A percentile compares a stretch with the other conserved stretches of the same genome.
Conservation (phyloP, 2,113 vertebrate genomes). For the Setophaga petechia region DNA sequence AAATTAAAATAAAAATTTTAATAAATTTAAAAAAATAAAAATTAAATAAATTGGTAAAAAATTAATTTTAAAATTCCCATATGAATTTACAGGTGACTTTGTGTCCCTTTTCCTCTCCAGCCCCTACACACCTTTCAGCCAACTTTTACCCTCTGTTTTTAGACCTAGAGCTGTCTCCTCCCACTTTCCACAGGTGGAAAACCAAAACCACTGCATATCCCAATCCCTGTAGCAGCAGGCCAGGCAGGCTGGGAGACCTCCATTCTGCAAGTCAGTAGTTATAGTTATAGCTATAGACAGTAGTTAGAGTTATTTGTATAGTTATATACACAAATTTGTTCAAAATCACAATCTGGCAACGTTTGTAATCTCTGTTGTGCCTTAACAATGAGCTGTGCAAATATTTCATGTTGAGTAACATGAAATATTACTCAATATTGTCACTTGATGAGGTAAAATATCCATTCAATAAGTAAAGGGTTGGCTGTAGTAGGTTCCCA, state of each 20-base stretch:
- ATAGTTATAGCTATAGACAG: not conserved
- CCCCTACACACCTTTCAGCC: not conserved
- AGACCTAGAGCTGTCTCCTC: not conserved
- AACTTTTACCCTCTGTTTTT: not conserved
- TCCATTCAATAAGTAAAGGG: not conserved
- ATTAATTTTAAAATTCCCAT: no score
- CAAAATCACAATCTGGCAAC: not conserved
- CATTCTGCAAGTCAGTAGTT: not conserved
- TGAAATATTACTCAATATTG: no score
- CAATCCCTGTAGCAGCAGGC: not conserved
- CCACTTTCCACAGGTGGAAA: not conserved
- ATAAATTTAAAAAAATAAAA: no score
- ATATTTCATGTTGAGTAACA: not conserved
- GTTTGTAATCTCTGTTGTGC: not conserved
- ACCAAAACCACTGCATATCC: not conserved
- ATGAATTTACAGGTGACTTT: not conserved
- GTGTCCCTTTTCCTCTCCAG: not conserved
- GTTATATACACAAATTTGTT: not conserved
- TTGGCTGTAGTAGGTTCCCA: not conserved
- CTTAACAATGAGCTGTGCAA: not conserved
- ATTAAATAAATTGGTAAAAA: no score
- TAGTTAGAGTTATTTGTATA: not conserved
- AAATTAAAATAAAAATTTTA: no score
- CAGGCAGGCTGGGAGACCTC: not conserved
- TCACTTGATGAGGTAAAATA: not conserved